phyloP scores from a whole-genome alignment of 2,888 invertebrate species.

The Neuroscelio doddi region DNA sequence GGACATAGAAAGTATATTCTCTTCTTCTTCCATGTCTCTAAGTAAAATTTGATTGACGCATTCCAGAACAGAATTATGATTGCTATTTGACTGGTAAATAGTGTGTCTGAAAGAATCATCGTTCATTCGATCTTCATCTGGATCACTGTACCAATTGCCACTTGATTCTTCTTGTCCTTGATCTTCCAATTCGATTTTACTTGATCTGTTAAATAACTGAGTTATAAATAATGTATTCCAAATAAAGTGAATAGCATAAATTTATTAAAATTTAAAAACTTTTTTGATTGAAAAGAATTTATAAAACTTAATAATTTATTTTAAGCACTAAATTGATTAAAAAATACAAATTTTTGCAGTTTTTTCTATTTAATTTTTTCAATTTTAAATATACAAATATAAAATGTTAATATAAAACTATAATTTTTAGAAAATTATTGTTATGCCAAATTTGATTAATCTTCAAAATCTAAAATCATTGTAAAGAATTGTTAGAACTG shows the following conservation, averaged over 20 bases:
- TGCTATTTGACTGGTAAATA: slow-evolving; percentile 74
- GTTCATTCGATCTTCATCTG: slow-evolving; percentile 81
- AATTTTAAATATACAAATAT: no score
- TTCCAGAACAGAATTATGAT: slow-evolving; percentile 88
- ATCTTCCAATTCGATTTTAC: slow-evolving; percentile 57
- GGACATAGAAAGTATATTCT: slow-evolving; percentile 65
- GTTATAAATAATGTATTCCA: neutral
- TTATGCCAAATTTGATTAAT: no score
- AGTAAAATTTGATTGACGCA: slow-evolving; percentile 89
- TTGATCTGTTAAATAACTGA: slow-evolving; percentile 44
- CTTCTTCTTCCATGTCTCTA: slow-evolving; percentile 78
- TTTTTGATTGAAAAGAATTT: no score
- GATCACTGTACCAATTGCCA: slow-evolving; percentile 89
- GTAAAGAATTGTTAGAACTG: no score
- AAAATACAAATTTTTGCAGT: no score
- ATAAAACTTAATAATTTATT: no score
- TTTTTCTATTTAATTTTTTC: no score
- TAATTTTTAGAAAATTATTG: no score
- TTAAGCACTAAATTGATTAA: no score
- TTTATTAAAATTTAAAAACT: no score
- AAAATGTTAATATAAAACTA: no score
- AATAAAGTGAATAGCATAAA: neutral
- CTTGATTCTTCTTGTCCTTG: slow-evolving; percentile 73
- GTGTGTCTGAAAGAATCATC: slow-evolving; percentile 72
- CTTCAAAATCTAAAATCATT: no score